Conservation (phyloP, 2,888 invertebrate species). For the Stegana nigrithorax region DNA sequence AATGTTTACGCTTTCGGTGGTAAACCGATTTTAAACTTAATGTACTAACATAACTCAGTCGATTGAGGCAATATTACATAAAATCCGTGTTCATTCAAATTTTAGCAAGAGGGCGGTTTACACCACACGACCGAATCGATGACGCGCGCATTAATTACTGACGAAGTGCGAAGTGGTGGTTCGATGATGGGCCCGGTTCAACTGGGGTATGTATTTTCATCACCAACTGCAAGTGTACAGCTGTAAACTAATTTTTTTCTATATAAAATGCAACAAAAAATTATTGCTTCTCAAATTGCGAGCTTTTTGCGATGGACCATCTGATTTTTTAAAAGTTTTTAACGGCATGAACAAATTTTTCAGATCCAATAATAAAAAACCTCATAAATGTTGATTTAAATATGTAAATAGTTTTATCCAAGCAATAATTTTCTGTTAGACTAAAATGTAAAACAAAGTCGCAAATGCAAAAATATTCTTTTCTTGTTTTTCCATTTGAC, state of each 20-base stretch:
- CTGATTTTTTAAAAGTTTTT: not conserved
- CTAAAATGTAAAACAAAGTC: conserved; percentile 13
- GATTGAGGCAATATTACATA: not conserved
- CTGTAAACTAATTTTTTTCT: not conserved
- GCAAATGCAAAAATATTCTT: conserved; percentile 44
- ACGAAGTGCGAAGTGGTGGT: conserved; percentile 85
- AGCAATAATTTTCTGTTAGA: conserved; percentile 57
- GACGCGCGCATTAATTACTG: conserved; percentile 94
- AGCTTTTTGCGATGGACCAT: not conserved
- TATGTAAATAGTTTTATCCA: not conserved
- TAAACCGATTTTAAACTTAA: not conserved
- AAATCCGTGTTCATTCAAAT: conserved; percentile 60
- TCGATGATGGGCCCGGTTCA: conserved; percentile 91
- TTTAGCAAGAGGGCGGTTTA: conserved; percentile 74
- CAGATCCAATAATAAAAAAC: not conserved
- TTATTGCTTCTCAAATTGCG: conserved; percentile 47
- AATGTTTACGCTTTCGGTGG: not conserved
- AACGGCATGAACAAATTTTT: too few relatives aligned
- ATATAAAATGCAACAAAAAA: conserved; percentile 47
- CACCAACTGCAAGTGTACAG: conserved; percentile 6
- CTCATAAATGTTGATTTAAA: not conserved
- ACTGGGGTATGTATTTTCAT: conserved; percentile 84
- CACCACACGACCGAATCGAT: conserved; percentile 91
- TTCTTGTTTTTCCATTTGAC: conserved; percentile 39
- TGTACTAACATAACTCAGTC: not conserved